phyloP scores from a whole-genome alignment of 1,140 invertebrate species.

The Sycophila sp. region DNA sequence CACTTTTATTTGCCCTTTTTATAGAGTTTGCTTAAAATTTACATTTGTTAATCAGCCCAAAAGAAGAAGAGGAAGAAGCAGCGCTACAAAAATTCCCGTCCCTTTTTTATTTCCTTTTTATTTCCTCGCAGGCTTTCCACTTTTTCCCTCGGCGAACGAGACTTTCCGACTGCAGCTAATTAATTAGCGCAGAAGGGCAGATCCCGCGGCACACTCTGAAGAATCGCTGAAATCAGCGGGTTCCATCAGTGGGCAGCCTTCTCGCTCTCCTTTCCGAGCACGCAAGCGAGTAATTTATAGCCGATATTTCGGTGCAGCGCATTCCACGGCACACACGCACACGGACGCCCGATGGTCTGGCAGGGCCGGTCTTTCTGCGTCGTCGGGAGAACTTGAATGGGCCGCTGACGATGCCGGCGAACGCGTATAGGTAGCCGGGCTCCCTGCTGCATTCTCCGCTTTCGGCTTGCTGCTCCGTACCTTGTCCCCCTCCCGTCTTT shows the following conservation, averaged over 20 bases:
- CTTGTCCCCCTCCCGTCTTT: neutral
- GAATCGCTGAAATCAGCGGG: slow-evolving; percentile 19
- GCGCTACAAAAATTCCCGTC: too few relatives aligned
- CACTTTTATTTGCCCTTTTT: slow-evolving; percentile 37
- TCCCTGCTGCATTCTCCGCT: too few relatives aligned
- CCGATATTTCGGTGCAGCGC: slow-evolving; percentile 35
- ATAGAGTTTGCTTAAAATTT: too few relatives aligned
- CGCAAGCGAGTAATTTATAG: slow-evolving; percentile 32
- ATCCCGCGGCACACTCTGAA: neutral
- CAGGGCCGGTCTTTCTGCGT: too few relatives aligned
- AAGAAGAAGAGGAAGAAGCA: too few relatives aligned
- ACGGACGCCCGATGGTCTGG: slow-evolving; percentile 19
- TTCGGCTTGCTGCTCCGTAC: neutral
- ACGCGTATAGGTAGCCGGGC: too few relatives aligned
- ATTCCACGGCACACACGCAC: slow-evolving; percentile 27
- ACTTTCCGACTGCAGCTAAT: slow-evolving; percentile 18
- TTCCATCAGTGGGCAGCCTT: too few relatives aligned
- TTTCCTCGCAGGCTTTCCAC: slow-evolving; percentile 7
- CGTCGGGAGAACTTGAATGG: too few relatives aligned
- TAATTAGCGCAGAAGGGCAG: slow-evolving; percentile 8
- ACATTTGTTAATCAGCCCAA: too few relatives aligned
- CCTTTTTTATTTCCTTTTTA: neutral
- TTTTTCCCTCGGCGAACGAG: neutral
- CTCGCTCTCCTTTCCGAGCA: too few relatives aligned
- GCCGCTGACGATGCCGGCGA: too few relatives aligned